These are phyloP conservation scores for Leptinotarsa undecemlineata DNA, from an alignment of 1,140 invertebrate species.

Conservation along the genomic window DNA sequence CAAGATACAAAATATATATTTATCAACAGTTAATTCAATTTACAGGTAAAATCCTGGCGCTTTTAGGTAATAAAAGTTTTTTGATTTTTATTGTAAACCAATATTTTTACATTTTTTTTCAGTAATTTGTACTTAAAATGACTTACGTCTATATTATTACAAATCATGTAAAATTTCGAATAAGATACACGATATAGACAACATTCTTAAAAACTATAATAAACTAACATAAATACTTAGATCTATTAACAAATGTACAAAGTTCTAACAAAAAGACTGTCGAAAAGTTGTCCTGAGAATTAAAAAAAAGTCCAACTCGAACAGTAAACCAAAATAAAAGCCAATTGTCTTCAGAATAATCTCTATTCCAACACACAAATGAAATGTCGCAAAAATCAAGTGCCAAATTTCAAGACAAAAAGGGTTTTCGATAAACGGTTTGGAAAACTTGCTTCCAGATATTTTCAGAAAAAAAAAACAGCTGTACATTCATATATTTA, in stretches of 20 bases:
- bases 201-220: constrained; percentile 26
- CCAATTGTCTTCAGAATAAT: constrained; percentile 9
- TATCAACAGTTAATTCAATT: constrained; percentile 33
- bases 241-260: constrained; percentile 26
- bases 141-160: constrained; percentile 26
- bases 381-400: background rate
- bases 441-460: too few relatives aligned
- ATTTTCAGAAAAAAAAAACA: too few relatives aligned
- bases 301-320: constrained; percentile 20
- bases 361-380: constrained; percentile 3
- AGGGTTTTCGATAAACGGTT: too few relatives aligned
- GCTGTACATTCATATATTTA: too few relatives aligned
- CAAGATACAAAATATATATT: constrained; percentile 40
- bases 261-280: constrained; percentile 20
- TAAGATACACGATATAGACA: constrained; percentile 27
- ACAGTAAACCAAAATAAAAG: constrained; percentile 20
- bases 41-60: constrained; percentile 39
- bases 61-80: constrained; percentile 32
- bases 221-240: constrained; percentile 27
- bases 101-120: constrained; percentile 34
- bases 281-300: constrained; percentile 25
- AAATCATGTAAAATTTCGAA: constrained; percentile 25
- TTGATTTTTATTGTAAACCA: constrained; percentile 31
- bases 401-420: background rate
- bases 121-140: constrained; percentile 39